These are phyloP conservation scores for Gadopsis marmoratus DNA, from an alignment of 2,797 vertebrate species.

Conservation along the genomic window DNA sequence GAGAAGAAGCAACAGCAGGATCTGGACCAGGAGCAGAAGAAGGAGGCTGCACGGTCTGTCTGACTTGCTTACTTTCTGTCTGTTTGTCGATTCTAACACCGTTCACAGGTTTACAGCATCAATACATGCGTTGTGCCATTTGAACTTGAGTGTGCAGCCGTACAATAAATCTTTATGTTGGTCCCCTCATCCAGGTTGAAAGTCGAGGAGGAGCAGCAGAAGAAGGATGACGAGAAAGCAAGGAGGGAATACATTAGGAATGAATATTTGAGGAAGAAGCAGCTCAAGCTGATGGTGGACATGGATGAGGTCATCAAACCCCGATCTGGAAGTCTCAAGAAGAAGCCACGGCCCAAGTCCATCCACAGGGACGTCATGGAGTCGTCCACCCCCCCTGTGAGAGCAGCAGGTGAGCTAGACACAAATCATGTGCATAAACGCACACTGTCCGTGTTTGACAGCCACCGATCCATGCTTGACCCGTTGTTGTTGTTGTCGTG, in stretches of 20 bases:
- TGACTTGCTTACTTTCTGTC: not conserved
- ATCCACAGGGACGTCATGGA: constrained; percentile 95
- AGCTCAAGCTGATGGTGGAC: constrained; percentile 95
- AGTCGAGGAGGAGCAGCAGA: constrained; percentile 94
- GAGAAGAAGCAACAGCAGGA: constrained; percentile 93
- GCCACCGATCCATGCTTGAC: not conserved
- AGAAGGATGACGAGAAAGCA: constrained; percentile 93
- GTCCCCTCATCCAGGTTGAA: constrained; percentile 85
- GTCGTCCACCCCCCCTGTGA: constrained; percentile 88
- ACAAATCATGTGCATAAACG: not conserved
- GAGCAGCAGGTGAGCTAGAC: constrained; percentile 86
- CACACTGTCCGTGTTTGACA: too few species aligned
- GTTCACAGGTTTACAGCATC: not conserved
- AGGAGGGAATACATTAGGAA: constrained; percentile 94
- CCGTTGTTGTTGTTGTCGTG: constrained; percentile 63
- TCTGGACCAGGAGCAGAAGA: constrained; percentile 92
- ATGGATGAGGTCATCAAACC: constrained; percentile 95
- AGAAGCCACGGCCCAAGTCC: constrained; percentile 95
- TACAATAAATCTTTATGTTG: not conserved
- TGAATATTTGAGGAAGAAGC: constrained; percentile 94
- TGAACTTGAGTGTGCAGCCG: not conserved
- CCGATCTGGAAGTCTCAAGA: constrained; percentile 89
- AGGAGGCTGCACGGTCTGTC: constrained; percentile 90
- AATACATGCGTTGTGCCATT: not conserved
- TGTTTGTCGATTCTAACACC: not conserved